A percentile compares a stretch with the other conserved stretches of the same genome.
phyloP scores from a whole-genome alignment of 1,140 invertebrate species.

The Hylaeus anthracinus region DNA sequence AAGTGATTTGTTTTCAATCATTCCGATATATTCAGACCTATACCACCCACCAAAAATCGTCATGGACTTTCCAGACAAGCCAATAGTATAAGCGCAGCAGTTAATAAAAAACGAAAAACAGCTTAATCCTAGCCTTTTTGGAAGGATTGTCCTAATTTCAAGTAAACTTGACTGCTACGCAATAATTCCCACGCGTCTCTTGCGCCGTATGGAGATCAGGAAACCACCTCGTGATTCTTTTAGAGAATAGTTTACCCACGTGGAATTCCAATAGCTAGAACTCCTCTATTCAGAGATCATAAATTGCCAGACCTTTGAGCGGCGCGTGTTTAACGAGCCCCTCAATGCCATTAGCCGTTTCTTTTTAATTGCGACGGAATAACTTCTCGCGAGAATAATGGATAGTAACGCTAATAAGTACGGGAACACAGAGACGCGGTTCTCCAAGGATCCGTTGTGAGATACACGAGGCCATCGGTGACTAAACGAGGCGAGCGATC shows the following conservation, averaged over 20 bases:
- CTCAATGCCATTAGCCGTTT: conserved; percentile 50
- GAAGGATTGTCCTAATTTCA: too few species aligned
- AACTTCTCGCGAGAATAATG: conserved; percentile 57
- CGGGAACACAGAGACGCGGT: conserved; percentile 41
- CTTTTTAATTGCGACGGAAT: conserved; percentile 53
- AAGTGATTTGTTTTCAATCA: too few species aligned
- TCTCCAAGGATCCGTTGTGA: conserved; percentile 30
- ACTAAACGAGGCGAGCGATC: background rate
- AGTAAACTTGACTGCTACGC: too few species aligned
- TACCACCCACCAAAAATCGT: too few species aligned
- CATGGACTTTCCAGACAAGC: too few species aligned
- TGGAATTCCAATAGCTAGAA: conserved; percentile 33
- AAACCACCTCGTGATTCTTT: background rate
- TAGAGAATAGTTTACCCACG: background rate
- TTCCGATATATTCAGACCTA: too few species aligned
- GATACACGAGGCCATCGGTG: conserved; percentile 14
- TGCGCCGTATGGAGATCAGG: too few species aligned
- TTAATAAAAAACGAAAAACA: too few species aligned
- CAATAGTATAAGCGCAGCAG: too few species aligned
- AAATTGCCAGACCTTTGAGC: conserved; percentile 54
- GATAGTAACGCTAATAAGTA: conserved; percentile 52
- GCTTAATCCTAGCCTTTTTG: too few species aligned
- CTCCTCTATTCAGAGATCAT: conserved; percentile 41
- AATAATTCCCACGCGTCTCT: too few species aligned
- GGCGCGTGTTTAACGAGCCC: conserved; percentile 50